phyloP scores from a whole-genome alignment of 2,797 vertebrate genomes.

The Thunnus albacares region DNA sequence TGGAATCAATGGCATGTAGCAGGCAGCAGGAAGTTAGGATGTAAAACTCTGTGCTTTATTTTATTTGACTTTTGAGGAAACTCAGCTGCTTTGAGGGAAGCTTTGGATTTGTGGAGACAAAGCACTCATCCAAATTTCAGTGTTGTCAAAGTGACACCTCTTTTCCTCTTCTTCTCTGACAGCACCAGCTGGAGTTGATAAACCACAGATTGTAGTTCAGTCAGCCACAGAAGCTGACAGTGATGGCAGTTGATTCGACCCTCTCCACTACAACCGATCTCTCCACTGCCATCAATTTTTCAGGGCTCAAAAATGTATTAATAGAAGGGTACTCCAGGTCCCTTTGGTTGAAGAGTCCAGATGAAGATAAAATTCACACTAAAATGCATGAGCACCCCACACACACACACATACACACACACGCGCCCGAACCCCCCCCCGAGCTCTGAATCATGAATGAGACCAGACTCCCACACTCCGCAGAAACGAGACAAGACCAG shows the following conservation, averaged over 20 bases:
- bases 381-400: constrained; percentile 67
- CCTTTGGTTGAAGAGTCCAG: constrained; percentile 65
- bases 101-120: constrained; percentile 56
- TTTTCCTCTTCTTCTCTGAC: constrained; percentile 63
- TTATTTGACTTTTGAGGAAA: constrained; percentile 56
- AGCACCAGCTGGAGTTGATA: constrained; percentile 74
- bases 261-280: constrained; percentile 67
- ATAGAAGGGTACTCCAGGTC: constrained; percentile 74
- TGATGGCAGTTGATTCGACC: constrained; percentile 74
- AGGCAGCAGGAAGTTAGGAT: constrained; percentile 5
- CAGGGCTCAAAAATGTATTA: constrained; percentile 77
- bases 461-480: constrained; percentile 75
- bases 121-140: constrained; percentile 53
- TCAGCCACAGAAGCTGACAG: constrained; percentile 68
- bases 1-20: background rate
- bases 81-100: constrained; percentile 45
- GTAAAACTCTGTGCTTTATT: constrained; percentile 2
- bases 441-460: constrained; percentile 87
- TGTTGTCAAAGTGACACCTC: constrained; percentile 67
- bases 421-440: constrained; percentile 17
- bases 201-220: constrained; percentile 71
- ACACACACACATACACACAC: constrained; percentile 14
- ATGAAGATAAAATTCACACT: constrained; percentile 79
- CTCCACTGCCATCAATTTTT: constrained; percentile 80
- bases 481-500: constrained; percentile 68